phyloP scores from a whole-genome alignment of 2,113 vertebrate species.

The Rostratula benghalensis region DNA sequence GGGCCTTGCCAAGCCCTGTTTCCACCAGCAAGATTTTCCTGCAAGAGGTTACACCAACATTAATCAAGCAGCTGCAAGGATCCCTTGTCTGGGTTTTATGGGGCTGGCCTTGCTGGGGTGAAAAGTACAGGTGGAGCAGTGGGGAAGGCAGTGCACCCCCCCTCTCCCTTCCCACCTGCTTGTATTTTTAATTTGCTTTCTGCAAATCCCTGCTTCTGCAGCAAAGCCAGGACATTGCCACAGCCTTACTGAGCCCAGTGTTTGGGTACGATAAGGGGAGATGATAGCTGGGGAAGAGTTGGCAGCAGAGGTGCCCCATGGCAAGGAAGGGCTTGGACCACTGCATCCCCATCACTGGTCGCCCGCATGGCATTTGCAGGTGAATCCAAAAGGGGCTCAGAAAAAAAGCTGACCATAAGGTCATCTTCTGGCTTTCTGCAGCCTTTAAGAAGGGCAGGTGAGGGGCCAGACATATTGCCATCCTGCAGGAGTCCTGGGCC shows the following conservation, averaged over 20 bases:
- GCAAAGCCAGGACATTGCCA: accelerated
- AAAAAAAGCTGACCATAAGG: neutral
- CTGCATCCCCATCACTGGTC: neutral
- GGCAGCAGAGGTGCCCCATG: neutral
- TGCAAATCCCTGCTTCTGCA: neutral
- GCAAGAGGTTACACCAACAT: neutral
- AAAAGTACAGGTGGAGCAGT: neutral
- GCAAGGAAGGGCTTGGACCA: neutral
- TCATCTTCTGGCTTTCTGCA: neutral
- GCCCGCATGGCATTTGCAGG: neutral
- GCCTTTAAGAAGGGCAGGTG: neutral
- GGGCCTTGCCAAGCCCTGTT: neutral
- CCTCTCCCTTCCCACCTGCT: neutral
- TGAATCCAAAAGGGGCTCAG: neutral
- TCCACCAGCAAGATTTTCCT: neutral
- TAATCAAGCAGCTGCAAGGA: neutral
- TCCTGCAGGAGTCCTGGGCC: accelerated
- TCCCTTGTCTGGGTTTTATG: neutral
- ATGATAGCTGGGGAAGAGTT: neutral
- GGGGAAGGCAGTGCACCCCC: neutral
- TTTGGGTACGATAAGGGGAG: accelerated
- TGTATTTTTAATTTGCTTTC: neutral
- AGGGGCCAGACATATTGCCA: accelerated
- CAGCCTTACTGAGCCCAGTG: accelerated
- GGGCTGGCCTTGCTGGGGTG: neutral